phyloP scores from a whole-genome alignment of 37 sponge, comb jelly and placozoan genomes.

The Agelas oroides region DNA sequence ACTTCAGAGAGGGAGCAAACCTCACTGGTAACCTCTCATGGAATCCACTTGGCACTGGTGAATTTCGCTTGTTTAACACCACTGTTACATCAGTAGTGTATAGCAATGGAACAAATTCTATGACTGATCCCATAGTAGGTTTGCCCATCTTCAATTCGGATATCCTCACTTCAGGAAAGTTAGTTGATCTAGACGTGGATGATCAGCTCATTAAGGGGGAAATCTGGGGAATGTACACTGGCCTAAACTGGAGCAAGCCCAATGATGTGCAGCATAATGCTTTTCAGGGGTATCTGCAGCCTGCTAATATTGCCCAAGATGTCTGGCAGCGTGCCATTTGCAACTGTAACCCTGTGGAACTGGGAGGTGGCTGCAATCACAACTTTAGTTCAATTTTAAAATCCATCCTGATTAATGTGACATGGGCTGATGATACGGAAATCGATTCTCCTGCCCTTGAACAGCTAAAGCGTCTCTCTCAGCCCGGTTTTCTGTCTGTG shows the following conservation, averaged over 20 bases:
- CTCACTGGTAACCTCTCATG: neutral
- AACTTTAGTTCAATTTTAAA: no score
- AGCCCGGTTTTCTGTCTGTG: neutral
- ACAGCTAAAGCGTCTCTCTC: neutral
- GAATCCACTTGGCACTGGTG: conserved; percentile 37
- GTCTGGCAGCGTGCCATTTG: neutral
- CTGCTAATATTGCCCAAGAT: neutral
- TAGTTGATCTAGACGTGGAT: conserved; percentile 12
- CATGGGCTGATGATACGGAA: no score
- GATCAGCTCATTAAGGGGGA: neutral
- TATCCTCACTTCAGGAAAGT: neutral
- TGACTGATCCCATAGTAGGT: neutral
- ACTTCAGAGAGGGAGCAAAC: neutral
- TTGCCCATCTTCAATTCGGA: neutral
- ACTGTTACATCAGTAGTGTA: conserved; percentile 29
- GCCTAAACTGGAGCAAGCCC: neutral
- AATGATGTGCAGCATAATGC: neutral
- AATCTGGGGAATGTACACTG: neutral
- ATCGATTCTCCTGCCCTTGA: neutral
- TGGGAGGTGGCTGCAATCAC: no score
- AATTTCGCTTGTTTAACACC: conserved; percentile 13
- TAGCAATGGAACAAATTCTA: neutral
- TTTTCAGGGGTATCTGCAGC: conserved; percentile 1
- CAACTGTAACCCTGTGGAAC: no score
- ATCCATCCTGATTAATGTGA: no score